These are phyloP conservation scores for Eupithecia pulchellata DNA, from an alignment of 2,888 invertebrate genomes.

Conservation along the genomic window DNA sequence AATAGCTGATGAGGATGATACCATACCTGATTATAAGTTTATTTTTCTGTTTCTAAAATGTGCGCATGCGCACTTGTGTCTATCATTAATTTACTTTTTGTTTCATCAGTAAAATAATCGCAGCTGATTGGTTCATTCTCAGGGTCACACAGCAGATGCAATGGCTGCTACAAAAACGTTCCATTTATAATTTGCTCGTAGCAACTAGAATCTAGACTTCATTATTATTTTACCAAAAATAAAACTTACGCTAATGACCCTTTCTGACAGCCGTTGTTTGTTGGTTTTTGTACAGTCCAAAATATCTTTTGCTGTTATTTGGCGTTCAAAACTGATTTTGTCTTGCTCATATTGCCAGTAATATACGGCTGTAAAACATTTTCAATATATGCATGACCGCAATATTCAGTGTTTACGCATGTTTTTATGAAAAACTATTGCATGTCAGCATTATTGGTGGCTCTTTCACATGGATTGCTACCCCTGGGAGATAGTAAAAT, in stretches of 20 bases:
- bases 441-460: slow-evolving; percentile 39
- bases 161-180: background rate
- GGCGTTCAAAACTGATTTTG: background rate
- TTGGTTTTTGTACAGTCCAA: no score
- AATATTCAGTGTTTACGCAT: slow-evolving; percentile 32
- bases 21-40: no score
- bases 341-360: background rate
- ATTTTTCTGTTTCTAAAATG: no score
- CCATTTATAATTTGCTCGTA: no score
- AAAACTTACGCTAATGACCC: no score
- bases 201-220: no score
- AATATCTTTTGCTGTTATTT: background rate
- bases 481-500: slow-evolving; percentile 28
- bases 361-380: background rate
- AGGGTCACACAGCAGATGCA: slow-evolving; percentile 1
- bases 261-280: no score
- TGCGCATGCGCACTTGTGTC: no score
- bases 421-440: slow-evolving; percentile 45
- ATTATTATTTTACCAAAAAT: no score
- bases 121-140: background rate
- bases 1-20: no score
- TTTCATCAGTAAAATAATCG: background rate
- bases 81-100: background rate
- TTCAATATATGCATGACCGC: slow-evolving; percentile 11
- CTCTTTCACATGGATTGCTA: slow-evolving; percentile 41